Evolutionary conservation across 2,113 vertebrate species (phyloP), one percentile per base, ranked within the genome.

Genomic region (Paradoxurus hermaphroditus): DNA sequence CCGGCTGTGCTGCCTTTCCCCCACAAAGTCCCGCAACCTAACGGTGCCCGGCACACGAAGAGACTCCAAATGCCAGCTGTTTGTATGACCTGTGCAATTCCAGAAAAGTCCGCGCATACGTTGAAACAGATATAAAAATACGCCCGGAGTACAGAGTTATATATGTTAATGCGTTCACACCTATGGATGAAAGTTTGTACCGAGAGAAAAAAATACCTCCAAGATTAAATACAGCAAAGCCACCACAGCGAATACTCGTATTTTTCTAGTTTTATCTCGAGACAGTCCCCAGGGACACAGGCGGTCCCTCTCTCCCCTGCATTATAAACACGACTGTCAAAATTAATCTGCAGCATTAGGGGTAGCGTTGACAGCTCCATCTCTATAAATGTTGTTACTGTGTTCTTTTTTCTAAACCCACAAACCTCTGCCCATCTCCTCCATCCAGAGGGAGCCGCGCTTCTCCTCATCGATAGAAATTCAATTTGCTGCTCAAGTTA

Each of bases 401-500:
- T 41, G 53, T 63, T 63, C 18, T 65, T 70, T 81, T 85, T 68
- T 85, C 46, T 65, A 46, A 96, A 41, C 36, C 51, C 75, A 77
- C 95, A 77, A 81, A 83, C 73, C 86, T 86, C 86, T 59, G 75
- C 49, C 83, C 86, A 39, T 93, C 59, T 49, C 92, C 83, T 92
- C 91, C 78, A 70, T 27, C 65, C 49, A 68, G 70, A 41, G 46
- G 36, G 36, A 92, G 56, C 77, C 90, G 56, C 68, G 23, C 63
- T 95, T 90, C 67, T 91, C 67, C 78, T 79, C 65, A 63, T 98
- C 91, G 4, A 97, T 98, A 88, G 86, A 96, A 97, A 98, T 97
- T 94, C 97, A 96, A 97, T 97, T 96, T 95, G 96, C 95, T 46
- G 27, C 91, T 11, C 95, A 96, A 62, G 96, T 83, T 90, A 79